Conservation (phyloP, 64 coral and sea anemone genomes). For the Dendrophyllia cribrosa region DNA sequence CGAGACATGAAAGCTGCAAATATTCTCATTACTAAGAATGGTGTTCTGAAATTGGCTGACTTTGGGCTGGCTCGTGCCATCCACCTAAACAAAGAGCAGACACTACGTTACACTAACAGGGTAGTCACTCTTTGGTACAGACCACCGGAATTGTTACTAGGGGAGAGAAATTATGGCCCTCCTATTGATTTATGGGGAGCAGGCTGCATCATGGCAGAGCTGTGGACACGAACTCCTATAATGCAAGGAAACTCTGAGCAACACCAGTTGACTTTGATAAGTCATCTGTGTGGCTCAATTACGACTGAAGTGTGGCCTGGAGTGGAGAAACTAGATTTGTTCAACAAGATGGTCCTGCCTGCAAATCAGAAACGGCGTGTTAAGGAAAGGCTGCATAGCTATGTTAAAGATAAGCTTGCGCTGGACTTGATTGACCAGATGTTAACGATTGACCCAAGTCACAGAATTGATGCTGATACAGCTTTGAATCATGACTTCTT, state of each 20-base stretch:
- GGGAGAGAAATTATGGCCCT: conserved; percentile 96
- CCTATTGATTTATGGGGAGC: conserved; percentile 99
- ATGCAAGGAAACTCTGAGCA: conserved; percentile 99
- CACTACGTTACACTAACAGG: conserved; percentile 94
- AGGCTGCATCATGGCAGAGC: conserved; percentile 98
- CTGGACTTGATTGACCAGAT: conserved; percentile 97
- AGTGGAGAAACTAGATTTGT: conserved; percentile 92
- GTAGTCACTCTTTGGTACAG: conserved; percentile 98
- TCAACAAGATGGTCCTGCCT: conserved; percentile 87
- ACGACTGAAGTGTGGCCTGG: conserved; percentile 94
- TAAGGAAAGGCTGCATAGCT: conserved; percentile 84
- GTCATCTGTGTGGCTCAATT: conserved; percentile 96
- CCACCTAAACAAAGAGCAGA: conserved; percentile 93
- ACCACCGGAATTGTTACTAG: conserved; percentile 92
- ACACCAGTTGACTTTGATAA: conserved; percentile 89
- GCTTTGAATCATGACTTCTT: conserved; percentile 98
- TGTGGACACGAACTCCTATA: conserved; percentile 97
- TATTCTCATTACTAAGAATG: conserved; percentile 97
- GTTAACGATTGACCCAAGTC: conserved; percentile 86
- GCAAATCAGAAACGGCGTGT: conserved; percentile 85
- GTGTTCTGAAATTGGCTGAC: conserved; percentile 94
- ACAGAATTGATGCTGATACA: conserved; percentile 92
- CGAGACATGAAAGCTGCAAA: conserved; percentile 99
- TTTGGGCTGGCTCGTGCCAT: conserved; percentile 98
- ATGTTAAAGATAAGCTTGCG: conserved; percentile 93